Percentiles rank a stretch among this genome's conserved stretches.
These are phyloP conservation scores for Anagrus nilaparvatae DNA, from an alignment of 1,140 invertebrate species.

Conservation along the genomic window DNA sequence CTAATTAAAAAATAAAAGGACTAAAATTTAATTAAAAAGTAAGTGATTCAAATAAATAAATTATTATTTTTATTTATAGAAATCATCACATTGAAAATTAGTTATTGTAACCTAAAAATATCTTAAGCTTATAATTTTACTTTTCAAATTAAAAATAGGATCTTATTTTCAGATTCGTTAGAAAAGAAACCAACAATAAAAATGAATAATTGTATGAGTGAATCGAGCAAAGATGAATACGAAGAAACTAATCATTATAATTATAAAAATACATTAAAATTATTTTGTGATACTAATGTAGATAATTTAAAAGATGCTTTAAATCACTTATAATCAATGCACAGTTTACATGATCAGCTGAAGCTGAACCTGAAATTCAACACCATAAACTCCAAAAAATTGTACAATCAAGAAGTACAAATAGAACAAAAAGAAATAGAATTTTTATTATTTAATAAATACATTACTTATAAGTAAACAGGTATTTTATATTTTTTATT, in stretches of 20 bases:
- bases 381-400: constrained; percentile 52
- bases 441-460: constrained; percentile 31
- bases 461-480: no score
- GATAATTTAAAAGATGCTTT: constrained; percentile 36
- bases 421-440: constrained; percentile 33
- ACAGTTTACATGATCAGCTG: constrained; percentile 54
- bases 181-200: no score
- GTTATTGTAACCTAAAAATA: no score
- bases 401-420: constrained; percentile 40
- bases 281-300: constrained; percentile 46
- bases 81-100: no score
- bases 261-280: constrained; percentile 39
- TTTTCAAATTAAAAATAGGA: no score
- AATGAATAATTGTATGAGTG: constrained; percentile 27
- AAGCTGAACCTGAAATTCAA: constrained; percentile 46
- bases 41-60: no score
- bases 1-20: no score
- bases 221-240: constrained; percentile 42
- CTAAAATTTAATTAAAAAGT: no score
- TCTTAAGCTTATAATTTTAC: no score
- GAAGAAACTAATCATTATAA: constrained; percentile 39
- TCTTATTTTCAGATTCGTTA: no score
- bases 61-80: no score
- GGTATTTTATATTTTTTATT: constrained; percentile 22
- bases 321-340: constrained; percentile 43